phyloP scores from a whole-genome alignment of 1,140 invertebrate genomes.

The Harpegnathos saltator region DNA sequence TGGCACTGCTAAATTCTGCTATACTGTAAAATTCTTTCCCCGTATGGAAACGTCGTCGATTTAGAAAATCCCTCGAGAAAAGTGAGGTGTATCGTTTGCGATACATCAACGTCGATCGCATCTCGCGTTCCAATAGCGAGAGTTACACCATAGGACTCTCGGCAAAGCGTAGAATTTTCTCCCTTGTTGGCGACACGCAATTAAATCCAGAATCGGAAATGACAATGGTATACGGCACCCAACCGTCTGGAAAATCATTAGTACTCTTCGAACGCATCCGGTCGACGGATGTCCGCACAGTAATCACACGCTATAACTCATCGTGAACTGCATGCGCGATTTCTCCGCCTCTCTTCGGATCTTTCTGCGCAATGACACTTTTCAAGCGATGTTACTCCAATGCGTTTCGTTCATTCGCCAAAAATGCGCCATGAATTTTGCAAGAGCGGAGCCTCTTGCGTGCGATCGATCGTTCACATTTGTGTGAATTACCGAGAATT shows the following conservation, averaged over 20 bases:
- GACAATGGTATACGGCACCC: background rate
- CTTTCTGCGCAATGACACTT: background rate
- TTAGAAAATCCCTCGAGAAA: too few species aligned
- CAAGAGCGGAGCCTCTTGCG: background rate
- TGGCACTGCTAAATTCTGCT: too few species aligned
- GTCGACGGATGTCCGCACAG: background rate
- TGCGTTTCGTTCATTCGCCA: too few species aligned
- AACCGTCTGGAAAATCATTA: constrained; percentile 15
- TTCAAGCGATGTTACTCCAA: too few species aligned
- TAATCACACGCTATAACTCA: background rate
- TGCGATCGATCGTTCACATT: background rate
- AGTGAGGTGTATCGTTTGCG: too few species aligned
- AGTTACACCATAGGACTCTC: too few species aligned
- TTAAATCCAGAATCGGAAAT: constrained; percentile 23
- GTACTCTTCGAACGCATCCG: background rate
- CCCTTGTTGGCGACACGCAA: background rate
- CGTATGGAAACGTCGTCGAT: too few species aligned
- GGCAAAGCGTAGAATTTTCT: background rate
- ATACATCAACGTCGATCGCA: too few species aligned
- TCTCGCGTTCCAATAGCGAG: too few species aligned
- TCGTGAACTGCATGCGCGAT: constrained; percentile 36
- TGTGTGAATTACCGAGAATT: background rate
- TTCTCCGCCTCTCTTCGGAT: constrained; percentile 4
- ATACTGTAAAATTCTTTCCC: too few species aligned
- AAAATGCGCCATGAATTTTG: background rate